phyloP scores from a whole-genome alignment of 2,888 invertebrate genomes.

The Palloptera scutellata region DNA sequence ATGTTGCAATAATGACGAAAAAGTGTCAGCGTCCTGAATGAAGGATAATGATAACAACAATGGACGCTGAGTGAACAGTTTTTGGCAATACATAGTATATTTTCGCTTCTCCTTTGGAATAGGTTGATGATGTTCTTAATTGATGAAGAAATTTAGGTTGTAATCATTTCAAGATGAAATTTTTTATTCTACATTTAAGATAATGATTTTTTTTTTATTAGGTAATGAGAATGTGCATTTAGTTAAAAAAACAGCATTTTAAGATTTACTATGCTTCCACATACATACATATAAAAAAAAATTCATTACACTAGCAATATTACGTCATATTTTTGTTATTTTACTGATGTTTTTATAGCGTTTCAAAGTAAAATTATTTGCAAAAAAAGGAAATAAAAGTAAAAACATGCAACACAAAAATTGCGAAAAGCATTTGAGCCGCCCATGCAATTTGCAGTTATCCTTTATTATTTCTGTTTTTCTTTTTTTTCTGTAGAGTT shows the following conservation, averaged over 20 bases:
- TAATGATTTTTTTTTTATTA: too few relatives aligned
- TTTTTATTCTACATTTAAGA: not conserved
- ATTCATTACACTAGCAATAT: too few relatives aligned
- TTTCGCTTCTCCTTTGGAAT: slow-evolving; percentile 36
- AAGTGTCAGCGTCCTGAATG: slow-evolving; percentile 58
- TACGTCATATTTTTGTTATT: not conserved
- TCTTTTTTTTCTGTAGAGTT: slow-evolving; percentile 1
- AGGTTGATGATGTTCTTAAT: slow-evolving; percentile 53
- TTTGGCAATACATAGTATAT: slow-evolving; percentile 30
- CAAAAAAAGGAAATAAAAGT: slow-evolving; percentile 5
- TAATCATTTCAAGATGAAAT: not conserved
- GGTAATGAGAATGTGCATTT: not conserved
- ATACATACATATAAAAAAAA: not conserved
- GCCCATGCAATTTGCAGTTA: slow-evolving; percentile 34
- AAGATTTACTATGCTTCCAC: not conserved
- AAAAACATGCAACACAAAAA: slow-evolving; percentile 4
- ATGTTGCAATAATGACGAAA: slow-evolving; percentile 59
- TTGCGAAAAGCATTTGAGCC: slow-evolving; percentile 20
- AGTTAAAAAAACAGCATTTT: not conserved
- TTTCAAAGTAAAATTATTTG: not conserved
- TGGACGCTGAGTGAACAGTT: slow-evolving; percentile 37
- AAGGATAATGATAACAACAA: slow-evolving; percentile 41
- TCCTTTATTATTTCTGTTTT: slow-evolving; percentile 12
- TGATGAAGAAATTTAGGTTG: slow-evolving; percentile 50
- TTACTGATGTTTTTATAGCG: not conserved